Conservation (phyloP, 2,797 vertebrate genomes). For the Protosalanx chinensis region DNA sequence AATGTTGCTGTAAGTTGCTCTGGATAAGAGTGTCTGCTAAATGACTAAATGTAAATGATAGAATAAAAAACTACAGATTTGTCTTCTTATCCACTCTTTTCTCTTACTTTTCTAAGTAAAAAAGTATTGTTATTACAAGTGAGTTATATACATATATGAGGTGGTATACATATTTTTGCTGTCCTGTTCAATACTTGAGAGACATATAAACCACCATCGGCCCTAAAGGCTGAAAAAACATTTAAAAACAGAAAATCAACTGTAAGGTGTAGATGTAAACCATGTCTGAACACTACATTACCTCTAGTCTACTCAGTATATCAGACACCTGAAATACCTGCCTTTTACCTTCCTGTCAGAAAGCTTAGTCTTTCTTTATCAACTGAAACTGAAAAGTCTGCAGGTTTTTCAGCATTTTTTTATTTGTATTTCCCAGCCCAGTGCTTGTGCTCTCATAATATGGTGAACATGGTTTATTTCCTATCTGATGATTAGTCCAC, state of each 20-base stretch:
- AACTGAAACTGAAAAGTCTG: neutral
- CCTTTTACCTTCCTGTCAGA: conserved; percentile 47
- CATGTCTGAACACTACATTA: conserved; percentile 13
- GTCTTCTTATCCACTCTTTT: too few species aligned
- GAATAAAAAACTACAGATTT: too few species aligned
- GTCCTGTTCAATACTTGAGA: too few species aligned
- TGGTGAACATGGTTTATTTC: conserved; percentile 57
- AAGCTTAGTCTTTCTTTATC: neutral
- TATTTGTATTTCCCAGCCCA: neutral
- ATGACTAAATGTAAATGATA: too few species aligned
- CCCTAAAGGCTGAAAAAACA: conserved; percentile 28
- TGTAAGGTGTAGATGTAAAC: neutral
- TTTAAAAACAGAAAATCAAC: neutral
- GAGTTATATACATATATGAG: too few species aligned
- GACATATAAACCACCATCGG: conserved; percentile 37
- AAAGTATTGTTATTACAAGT: too few species aligned
- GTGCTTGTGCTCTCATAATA: neutral
- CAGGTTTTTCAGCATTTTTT: neutral
- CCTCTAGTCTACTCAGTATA: conserved; percentile 37
- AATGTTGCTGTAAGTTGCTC: too few species aligned
- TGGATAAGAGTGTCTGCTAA: too few species aligned
- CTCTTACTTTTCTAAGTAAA: too few species aligned
- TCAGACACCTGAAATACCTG: conserved; percentile 63
- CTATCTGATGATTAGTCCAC: conserved; percentile 65
- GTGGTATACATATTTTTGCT: too few species aligned